Conservation (phyloP, 2,888 invertebrate genomes). For the Troides oblongomaculatus region DNA sequence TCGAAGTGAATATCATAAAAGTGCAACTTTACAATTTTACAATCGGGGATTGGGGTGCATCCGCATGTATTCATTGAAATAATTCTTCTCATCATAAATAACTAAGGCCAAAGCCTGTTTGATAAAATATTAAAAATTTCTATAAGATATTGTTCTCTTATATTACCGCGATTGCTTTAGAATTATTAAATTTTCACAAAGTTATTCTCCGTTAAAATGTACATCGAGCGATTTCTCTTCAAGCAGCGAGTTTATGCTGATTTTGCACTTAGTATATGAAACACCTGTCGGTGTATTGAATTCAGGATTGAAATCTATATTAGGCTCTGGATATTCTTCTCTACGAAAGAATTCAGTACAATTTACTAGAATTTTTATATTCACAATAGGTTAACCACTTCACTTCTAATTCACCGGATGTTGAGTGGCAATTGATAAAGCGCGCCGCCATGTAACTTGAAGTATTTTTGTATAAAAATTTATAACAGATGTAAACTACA, state of each 20-base stretch:
- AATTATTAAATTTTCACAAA: constrained; percentile 1
- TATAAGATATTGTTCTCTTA: background rate
- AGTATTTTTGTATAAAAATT: no score
- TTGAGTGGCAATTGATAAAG: no score
- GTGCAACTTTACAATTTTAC: no score
- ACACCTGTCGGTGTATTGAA: constrained; percentile 17
- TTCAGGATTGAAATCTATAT: background rate
- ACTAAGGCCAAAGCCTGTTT: background rate
- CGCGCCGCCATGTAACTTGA: no score
- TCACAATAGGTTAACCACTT: background rate
- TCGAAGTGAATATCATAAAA: no score
- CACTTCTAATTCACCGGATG: no score
- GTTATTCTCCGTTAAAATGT: constrained; percentile 4
- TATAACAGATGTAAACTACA: no score
- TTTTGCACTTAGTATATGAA: constrained; percentile 7
- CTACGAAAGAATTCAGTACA: background rate
- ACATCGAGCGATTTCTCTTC: constrained; percentile 4
- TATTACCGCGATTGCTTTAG: background rate
- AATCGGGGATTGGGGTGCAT: no score
- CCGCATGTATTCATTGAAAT: no score
- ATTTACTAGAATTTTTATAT: background rate
- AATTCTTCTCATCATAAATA: background rate
- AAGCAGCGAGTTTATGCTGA: constrained; percentile 1
- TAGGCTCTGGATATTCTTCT: background rate
- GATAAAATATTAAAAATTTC: background rate